These are phyloP conservation scores for Coptodon bakossiorum DNA, from an alignment of 2,113 vertebrate species.

Conservation along the genomic window DNA sequence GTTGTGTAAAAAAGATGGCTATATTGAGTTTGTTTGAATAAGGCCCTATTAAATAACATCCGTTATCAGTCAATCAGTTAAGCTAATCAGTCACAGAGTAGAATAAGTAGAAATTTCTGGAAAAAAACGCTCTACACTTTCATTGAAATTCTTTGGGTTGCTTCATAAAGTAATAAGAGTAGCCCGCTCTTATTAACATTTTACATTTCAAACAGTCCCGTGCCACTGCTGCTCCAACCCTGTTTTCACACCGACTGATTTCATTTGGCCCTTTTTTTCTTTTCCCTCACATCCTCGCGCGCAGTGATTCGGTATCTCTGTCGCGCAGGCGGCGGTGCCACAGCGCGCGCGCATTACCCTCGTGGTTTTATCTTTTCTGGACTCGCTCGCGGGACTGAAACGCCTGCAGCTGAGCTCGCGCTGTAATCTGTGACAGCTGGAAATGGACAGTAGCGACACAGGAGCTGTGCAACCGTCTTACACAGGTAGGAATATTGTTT, in stretches of 20 bases:
- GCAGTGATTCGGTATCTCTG: constrained; percentile 16
- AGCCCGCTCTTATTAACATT: not conserved
- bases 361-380: constrained; percentile 19
- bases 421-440: constrained; percentile 33
- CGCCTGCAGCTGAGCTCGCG: constrained; percentile 34
- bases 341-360: constrained; percentile 30
- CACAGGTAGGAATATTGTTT: constrained; percentile 32
- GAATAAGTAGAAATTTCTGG: not conserved
- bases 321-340: constrained; percentile 21
- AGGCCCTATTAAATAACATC: not conserved
- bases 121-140: not conserved
- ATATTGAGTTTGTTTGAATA: not conserved
- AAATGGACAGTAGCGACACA: constrained; percentile 37
- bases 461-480: not conserved
- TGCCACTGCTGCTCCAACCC: not conserved
- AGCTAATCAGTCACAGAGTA: not conserved
- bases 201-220: not conserved
- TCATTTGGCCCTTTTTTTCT: not conserved
- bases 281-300: not conserved
- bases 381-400: constrained; percentile 35
- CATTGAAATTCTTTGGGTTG: not conserved
- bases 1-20: not conserved
- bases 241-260: not conserved
- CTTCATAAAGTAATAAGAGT: not conserved
- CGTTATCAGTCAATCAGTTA: not conserved